Conservation (phyloP, 2,797 vertebrate genomes). For the Coracias cyanogaster region DNA sequence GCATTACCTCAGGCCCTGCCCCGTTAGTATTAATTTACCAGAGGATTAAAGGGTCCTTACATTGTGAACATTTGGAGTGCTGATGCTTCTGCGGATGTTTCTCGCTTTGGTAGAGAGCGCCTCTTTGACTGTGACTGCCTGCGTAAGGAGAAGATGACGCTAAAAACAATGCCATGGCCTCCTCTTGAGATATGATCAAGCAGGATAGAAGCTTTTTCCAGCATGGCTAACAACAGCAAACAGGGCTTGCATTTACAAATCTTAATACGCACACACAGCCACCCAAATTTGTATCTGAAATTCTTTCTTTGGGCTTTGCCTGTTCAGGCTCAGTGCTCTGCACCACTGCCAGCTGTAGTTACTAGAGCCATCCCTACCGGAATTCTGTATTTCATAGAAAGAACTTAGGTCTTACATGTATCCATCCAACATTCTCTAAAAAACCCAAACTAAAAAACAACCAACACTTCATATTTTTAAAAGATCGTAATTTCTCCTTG, state of each 20-base stretch:
- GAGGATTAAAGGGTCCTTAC: slow-evolving; percentile 77
- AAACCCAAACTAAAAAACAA: not conserved
- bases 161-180: not conserved
- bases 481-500: not conserved
- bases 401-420: not conserved
- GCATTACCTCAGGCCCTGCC: not conserved
- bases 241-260: not conserved
- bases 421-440: rapidly evolving
- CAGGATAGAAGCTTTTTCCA: not conserved
- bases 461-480: not conserved
- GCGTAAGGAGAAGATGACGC: not conserved
- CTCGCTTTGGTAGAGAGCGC: slow-evolving; percentile 89
- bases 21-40: not conserved
- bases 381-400: not conserved
- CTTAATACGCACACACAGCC: not conserved
- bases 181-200: not conserved
- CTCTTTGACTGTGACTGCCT: slow-evolving; percentile 97
- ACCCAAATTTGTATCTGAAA: not conserved
- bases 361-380: not conserved
- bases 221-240: not conserved
- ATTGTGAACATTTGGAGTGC: slow-evolving; percentile 94
- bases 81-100: slow-evolving; percentile 93
- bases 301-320: not conserved
- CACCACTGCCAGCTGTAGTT: not conserved
- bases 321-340: not conserved